A percentile compares a stretch with the other conserved stretches of the same genome.
These are phyloP conservation scores for Drosophila saltans DNA, from an alignment of 1,140 invertebrate species.

Conservation along the genomic window DNA sequence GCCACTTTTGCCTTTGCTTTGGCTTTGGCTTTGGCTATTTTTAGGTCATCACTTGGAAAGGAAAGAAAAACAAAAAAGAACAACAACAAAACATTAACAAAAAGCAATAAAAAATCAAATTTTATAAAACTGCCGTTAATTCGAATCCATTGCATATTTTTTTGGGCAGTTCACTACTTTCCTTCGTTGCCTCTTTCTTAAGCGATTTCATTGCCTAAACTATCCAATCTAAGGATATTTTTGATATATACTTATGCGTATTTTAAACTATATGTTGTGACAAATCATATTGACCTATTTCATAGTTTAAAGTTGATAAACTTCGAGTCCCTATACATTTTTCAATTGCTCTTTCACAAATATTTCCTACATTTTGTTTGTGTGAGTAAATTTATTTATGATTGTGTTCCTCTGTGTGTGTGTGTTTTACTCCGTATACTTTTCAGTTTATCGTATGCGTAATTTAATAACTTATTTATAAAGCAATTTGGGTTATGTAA, in stretches of 20 bases:
- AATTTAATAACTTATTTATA: conserved; percentile 80
- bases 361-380: not conserved
- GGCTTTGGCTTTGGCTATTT: conserved; percentile 71
- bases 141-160: not conserved
- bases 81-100: conserved; percentile 24
- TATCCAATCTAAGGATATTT: not conserved
- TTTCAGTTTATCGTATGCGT: conserved; percentile 8
- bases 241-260: no score
- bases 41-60: conserved; percentile 63
- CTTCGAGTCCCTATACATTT: conserved; percentile 27
- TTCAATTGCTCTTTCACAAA: not conserved
- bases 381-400: not conserved
- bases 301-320: conserved; percentile 35
- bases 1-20: conserved; percentile 52
- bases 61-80: not conserved
- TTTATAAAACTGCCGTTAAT: not conserved
- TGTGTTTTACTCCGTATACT: conserved; percentile 2
- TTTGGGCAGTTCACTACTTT: not conserved
- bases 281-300: conserved; percentile 68
- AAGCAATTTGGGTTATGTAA: conserved; percentile 78
- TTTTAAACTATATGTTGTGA: conserved; percentile 61
- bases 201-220: conserved; percentile 39
- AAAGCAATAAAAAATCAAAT: conserved; percentile 2
- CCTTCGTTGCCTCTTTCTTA: not conserved
- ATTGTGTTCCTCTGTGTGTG: not conserved